Percentiles rank a stretch among this genome's conserved stretches.
Conservation (phyloP, 2,113 vertebrate species). For the Pungitius pungitius region DNA sequence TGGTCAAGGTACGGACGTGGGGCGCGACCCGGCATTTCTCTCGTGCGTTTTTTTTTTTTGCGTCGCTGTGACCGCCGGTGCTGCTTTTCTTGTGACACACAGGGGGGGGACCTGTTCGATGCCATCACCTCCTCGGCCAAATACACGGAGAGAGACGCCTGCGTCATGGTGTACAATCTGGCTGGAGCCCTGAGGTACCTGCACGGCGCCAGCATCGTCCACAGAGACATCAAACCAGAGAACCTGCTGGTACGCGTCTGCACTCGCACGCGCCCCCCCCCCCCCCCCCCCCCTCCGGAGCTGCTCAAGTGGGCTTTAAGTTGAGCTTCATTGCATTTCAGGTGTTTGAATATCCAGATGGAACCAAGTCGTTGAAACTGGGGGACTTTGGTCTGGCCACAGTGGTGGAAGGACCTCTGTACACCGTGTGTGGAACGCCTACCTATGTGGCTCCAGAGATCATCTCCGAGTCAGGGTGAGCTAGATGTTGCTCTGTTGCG, state of each 20-base stretch:
- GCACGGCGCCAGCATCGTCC: constrained; percentile 91
- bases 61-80: too few species aligned
- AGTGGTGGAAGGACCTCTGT: constrained; percentile 92
- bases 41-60: too few species aligned
- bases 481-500: background rate
- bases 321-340: constrained; percentile 52
- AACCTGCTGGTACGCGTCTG: constrained; percentile 87
- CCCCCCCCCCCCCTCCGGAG: background rate
- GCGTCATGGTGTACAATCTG: constrained; percentile 93
- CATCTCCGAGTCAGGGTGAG: constrained; percentile 94
- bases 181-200: constrained; percentile 93
- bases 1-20: constrained; percentile 88
- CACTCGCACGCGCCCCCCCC: background rate
- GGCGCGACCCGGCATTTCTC: too few species aligned
- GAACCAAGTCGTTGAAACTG: constrained; percentile 93
- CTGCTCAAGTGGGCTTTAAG: background rate
- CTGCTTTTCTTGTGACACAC: too few species aligned
- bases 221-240: constrained; percentile 98
- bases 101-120: constrained; percentile 97
- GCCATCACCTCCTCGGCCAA: constrained; percentile 97
- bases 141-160: constrained; percentile 94
- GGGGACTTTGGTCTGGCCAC: constrained; percentile 98
- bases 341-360: constrained; percentile 93
- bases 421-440: constrained; percentile 95
- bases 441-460: constrained; percentile 98